A percentile compares a stretch with the other conserved stretches of the same genome.
Evolutionary conservation across 2,888 invertebrate genomes (phyloP).

Genomic region (Lysandra bellargus): DNA sequence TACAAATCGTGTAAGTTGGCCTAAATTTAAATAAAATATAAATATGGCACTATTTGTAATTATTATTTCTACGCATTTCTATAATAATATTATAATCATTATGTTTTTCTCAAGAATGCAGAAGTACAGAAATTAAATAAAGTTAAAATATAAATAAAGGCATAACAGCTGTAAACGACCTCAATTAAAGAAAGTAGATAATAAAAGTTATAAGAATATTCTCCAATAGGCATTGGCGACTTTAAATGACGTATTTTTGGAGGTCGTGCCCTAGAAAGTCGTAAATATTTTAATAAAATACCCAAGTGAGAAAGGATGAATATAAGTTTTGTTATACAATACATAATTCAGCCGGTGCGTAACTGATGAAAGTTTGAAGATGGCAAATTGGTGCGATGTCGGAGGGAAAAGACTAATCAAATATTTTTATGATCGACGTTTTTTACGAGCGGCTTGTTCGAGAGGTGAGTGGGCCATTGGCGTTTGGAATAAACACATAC

Average conservation of each 20-base stretch:
- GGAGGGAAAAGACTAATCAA: slow-evolving; percentile 71
- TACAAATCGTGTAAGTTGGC: not conserved
- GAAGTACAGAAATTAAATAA: no score
- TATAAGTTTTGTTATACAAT: slow-evolving; percentile 48
- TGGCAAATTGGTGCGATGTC: slow-evolving; percentile 64
- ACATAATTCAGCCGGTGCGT: slow-evolving; percentile 47
- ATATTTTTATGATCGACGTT: slow-evolving; percentile 79
- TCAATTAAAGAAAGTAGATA: not conserved
- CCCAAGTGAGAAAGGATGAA: slow-evolving; percentile 33
- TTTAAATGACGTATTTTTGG: not conserved
- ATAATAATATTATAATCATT: not conserved
- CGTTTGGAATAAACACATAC: not conserved
- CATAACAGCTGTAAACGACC: not conserved
- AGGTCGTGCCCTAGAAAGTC: not conserved
- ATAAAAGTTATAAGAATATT: not conserved
- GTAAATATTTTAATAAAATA: slow-evolving; percentile 28
- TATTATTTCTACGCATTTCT: not conserved
- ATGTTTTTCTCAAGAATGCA: not conserved
- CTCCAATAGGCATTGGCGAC: not conserved
- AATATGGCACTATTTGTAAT: not conserved
- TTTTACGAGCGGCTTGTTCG: slow-evolving; percentile 67
- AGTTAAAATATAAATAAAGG: not conserved
- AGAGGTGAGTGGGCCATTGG: slow-evolving; percentile 42
- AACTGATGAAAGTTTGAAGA: slow-evolving; percentile 71
- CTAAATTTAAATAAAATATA: not conserved